A percentile compares a stretch with the other conserved stretches of the same genome.
These are phyloP conservation scores for Mactra quadrangularis DNA, from an alignment of 1,140 invertebrate genomes.

Conservation along the genomic window DNA sequence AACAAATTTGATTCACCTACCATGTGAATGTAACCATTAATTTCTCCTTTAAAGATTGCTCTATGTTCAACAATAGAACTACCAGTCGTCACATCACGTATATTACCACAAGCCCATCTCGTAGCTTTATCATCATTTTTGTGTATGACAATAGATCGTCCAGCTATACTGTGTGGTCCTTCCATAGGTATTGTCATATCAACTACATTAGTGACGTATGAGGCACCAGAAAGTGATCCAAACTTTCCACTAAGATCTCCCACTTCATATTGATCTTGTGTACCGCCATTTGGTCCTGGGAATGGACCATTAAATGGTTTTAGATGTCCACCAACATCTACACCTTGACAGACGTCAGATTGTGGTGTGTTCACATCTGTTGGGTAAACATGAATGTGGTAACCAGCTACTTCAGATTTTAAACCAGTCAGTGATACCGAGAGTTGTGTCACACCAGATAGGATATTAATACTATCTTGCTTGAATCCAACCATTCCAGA, in stretches of 20 bases:
- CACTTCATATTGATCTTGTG: slow-evolving; percentile 87
- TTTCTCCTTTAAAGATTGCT: slow-evolving; percentile 86
- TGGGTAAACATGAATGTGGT: slow-evolving; percentile 85
- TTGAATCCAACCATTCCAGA: slow-evolving; percentile 67
- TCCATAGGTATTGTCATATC: slow-evolving; percentile 94
- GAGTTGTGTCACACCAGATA: slow-evolving; percentile 56
- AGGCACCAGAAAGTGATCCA: slow-evolving; percentile 84
- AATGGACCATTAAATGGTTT: slow-evolving; percentile 84
- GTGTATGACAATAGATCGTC: slow-evolving; percentile 93
- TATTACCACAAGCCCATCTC: slow-evolving; percentile 85
- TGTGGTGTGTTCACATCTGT: slow-evolving; percentile 86
- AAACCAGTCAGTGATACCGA: slow-evolving; percentile 88
- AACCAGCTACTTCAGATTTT: slow-evolving; percentile 83
- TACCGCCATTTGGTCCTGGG: slow-evolving; percentile 87
- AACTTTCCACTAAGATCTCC: slow-evolving; percentile 96
- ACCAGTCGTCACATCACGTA: slow-evolving; percentile 72
- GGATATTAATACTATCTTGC: slow-evolving; percentile 83
- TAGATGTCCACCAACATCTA: slow-evolving; percentile 88
- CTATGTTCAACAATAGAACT: slow-evolving; percentile 53
- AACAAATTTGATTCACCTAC: slow-evolving; percentile 86
- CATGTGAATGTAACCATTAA: slow-evolving; percentile 94
- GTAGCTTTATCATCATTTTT: slow-evolving; percentile 83
- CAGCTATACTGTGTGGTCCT: slow-evolving; percentile 91
- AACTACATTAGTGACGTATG: slow-evolving; percentile 88
- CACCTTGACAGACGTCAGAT: slow-evolving; percentile 92